Conservation (phyloP, 2,797 vertebrate genomes). For the Argya squamiceps region DNA sequence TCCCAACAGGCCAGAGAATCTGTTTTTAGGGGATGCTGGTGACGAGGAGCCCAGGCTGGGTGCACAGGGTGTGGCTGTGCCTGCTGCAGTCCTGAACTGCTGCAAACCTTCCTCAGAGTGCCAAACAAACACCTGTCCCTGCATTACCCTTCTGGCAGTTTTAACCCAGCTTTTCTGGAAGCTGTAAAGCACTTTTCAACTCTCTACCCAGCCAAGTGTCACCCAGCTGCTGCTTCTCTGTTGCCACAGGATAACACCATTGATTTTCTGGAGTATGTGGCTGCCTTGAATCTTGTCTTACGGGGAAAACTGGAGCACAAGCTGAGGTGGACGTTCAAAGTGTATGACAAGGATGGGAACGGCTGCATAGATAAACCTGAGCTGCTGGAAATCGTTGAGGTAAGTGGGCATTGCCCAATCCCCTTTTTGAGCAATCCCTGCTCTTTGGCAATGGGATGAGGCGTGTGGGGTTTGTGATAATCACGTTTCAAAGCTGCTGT, state of each 20-base stretch:
- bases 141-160: fast-evolving
- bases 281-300: constrained; percentile 92
- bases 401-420: constrained; percentile 38
- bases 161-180: neutral
- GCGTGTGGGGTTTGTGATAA: neutral
- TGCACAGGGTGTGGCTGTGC: neutral
- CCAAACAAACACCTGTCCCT: neutral
- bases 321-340: constrained; percentile 96
- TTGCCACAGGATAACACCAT: constrained; percentile 90
- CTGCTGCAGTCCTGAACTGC: neutral
- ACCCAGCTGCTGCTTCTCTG: neutral
- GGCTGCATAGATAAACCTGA: constrained; percentile 93
- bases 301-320: constrained; percentile 94
- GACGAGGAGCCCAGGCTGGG: neutral
- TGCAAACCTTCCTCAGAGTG: fast-evolving
- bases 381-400: constrained; percentile 83
- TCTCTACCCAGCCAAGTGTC: fast-evolving
- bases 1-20: no score
- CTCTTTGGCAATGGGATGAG: constrained; percentile 2
- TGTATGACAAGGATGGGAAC: constrained; percentile 95
- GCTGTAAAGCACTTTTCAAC: fast-evolving
- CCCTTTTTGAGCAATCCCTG: neutral
- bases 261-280: constrained; percentile 95
- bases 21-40: neutral
- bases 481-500: neutral